Conservation (phyloP, 2,888 invertebrate species). For the Erpobdella octoculata region DNA sequence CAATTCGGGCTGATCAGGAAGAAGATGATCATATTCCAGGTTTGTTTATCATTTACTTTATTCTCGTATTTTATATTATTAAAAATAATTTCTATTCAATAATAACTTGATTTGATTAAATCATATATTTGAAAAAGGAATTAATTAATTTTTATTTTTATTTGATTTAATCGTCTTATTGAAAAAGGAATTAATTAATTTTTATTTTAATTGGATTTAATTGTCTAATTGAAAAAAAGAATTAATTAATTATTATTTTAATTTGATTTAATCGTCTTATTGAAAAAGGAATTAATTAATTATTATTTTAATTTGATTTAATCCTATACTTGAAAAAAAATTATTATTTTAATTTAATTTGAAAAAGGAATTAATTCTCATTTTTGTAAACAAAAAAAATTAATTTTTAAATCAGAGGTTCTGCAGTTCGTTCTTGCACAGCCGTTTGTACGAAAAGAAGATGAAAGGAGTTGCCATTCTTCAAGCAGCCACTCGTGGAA, state of each 20-base stretch:
- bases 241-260: too few relatives aligned
- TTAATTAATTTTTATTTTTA: too few relatives aligned
- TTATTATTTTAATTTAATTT: not conserved
- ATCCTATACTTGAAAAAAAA: not conserved
- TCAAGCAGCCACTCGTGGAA: slow-evolving; percentile 80
- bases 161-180: not conserved
- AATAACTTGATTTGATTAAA: too few relatives aligned
- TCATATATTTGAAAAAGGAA: too few relatives aligned
- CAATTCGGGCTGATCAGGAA: slow-evolving; percentile 83
- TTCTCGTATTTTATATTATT: too few relatives aligned
- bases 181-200: too few relatives aligned
- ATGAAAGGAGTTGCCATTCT: slow-evolving; percentile 86
- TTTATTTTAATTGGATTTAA: too few relatives aligned
- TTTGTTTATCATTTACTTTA: slow-evolving; percentile 37
- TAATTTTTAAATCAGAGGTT: slow-evolving; percentile 49
- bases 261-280: not conserved
- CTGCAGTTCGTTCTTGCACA: slow-evolving; percentile 81
- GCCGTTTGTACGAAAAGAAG: slow-evolving; percentile 54
- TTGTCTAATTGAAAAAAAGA: too few relatives aligned
- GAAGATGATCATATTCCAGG: slow-evolving; percentile 80
- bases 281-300: not conserved
- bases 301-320: too few relatives aligned
- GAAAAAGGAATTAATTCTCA: not conserved
- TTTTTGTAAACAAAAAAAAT: too few relatives aligned
- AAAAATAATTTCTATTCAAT: too few relatives aligned